Percentiles rank a stretch among this genome's conserved stretches.
These are phyloP conservation scores for Pterocles gutturalis DNA, from an alignment of 2,113 vertebrate genomes.

Conservation along the genomic window DNA sequence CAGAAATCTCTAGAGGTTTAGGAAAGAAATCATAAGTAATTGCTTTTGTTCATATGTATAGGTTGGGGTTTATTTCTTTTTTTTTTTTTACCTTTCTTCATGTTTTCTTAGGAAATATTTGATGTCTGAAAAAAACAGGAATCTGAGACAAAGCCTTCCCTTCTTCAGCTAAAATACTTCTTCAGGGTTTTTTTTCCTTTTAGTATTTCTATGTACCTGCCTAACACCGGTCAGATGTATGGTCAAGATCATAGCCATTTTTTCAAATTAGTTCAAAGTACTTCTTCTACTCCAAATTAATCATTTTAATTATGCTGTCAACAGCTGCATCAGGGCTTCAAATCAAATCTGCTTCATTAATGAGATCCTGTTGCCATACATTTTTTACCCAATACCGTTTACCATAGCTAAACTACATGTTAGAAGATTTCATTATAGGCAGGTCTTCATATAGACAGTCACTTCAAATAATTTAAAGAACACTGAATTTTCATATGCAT, in stretches of 20 bases:
- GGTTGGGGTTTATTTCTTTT: not conserved
- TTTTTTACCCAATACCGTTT: conserved; percentile 28
- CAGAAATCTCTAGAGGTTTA: not conserved
- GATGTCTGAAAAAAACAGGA: not conserved
- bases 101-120: not conserved
- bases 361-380: conserved; percentile 44
- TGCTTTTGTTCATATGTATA: not conserved
- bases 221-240: not conserved
- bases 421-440: not conserved
- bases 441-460: not conserved
- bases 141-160: conserved; percentile 2
- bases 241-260: conserved; percentile 43
- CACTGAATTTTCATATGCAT: not conserved
- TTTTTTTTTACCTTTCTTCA: not conserved
- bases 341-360: conserved; percentile 68
- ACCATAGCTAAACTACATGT: conserved; percentile 22
- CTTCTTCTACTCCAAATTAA: conserved; percentile 68
- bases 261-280: conserved; percentile 71
- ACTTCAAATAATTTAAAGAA: not conserved
- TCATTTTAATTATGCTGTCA: conserved; percentile 80
- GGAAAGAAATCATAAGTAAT: not conserved
- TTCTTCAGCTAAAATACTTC: not conserved
- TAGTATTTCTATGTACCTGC: not conserved
- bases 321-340: conserved; percentile 69
- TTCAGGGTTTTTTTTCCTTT: not conserved